Evolutionary conservation across 2,113 vertebrate genomes (phyloP), one percentile per base, ranked within the genome.

Genomic region (Upupa epops): DNA sequence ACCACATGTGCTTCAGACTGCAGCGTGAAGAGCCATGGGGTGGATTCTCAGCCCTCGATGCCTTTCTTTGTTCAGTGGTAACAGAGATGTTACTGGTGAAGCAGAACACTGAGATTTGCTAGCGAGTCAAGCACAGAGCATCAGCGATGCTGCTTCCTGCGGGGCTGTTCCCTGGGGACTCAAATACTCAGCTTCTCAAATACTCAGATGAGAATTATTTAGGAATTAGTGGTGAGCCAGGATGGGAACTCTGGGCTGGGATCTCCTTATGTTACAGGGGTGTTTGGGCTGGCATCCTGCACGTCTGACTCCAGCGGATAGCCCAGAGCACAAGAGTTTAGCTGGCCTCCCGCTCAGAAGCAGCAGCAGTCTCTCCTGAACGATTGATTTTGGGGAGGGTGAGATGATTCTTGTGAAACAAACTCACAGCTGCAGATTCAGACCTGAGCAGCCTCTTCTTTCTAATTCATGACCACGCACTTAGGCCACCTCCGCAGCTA

Each of bases 31-130:
- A 89, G 28, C 40, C 69, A 83, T 48, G n/a, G 0, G 42, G 42
- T 74, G 59, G 51, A 68, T 95, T 96, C 86, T 92, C 71, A 92
- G 70, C 6, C n/a, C 74, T 70, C 84, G 82, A 80, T 89, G 87
- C 55, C 18, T 37, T 65, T 54, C 63, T 73, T 92, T 77, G 89
- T 80, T 82, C 90, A 79, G 70, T 13, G 64, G 71, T 63, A 87
- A 90, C 86, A 17, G 22, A 92, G 60, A 63, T 36, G 69, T 78
- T 89, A 89, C 42, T 31, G 17, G 84, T 76, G 71, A 96, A 92
- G 68, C 84, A 91, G 75, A 96, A 76, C 61, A 25, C 60, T 85
- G 93, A 89, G 72, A 94, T 92, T 81, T 81, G 77, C 46, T 61
- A 66, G 60, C 52, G 73, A 73, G 36, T 46, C 58, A 60, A 91